A percentile compares a stretch with the other conserved stretches of the same genome.
These are phyloP conservation scores for Hydractinia echinata DNA, from an alignment of 30 jellyfish, hydroid and myxozoan species.

Conservation along the genomic window DNA sequence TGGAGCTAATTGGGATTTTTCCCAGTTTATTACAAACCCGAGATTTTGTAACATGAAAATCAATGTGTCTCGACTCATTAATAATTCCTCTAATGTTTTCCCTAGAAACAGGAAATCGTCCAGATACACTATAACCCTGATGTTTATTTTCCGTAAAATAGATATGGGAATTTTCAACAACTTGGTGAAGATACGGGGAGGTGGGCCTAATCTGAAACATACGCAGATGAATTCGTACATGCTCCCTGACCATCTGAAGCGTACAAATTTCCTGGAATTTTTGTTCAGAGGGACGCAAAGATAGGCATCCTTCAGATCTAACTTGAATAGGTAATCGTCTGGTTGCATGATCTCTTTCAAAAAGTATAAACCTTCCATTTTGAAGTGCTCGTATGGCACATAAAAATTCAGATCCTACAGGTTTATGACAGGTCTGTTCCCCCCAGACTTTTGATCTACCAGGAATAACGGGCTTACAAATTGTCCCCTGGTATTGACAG, in stretches of 20 bases:
- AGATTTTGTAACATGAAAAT: constrained; percentile 31
- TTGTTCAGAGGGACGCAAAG: constrained; percentile 32
- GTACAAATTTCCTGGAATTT: constrained; percentile 22
- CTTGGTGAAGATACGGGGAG: too few relatives aligned
- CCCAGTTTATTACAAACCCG: constrained; percentile 37
- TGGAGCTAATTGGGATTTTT: too few relatives aligned
- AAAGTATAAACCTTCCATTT: background rate
- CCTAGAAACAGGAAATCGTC: constrained; percentile 4
- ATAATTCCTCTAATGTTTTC: background rate
- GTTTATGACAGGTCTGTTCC: too few relatives aligned
- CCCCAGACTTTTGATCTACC: too few relatives aligned
- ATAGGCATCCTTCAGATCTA: background rate
- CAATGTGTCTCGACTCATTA: constrained; percentile 24
- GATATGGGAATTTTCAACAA: too few relatives aligned
- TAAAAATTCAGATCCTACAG: too few relatives aligned
- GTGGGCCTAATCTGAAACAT: too few relatives aligned
- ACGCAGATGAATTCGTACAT: constrained; percentile 28
- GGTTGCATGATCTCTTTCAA: constrained; percentile 1
- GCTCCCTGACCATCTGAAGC: constrained; percentile 29
- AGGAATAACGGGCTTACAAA: too few relatives aligned
- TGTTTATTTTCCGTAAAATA: too few relatives aligned
- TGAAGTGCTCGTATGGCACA: background rate
- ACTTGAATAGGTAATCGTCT: background rate
- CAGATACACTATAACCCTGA: constrained; percentile 9
- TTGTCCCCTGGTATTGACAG: too few relatives aligned